Percentiles rank a stretch among this genome's conserved stretches.
phyloP scores from a whole-genome alignment of 2,888 invertebrate species.

The Pyrrhia umbra region DNA sequence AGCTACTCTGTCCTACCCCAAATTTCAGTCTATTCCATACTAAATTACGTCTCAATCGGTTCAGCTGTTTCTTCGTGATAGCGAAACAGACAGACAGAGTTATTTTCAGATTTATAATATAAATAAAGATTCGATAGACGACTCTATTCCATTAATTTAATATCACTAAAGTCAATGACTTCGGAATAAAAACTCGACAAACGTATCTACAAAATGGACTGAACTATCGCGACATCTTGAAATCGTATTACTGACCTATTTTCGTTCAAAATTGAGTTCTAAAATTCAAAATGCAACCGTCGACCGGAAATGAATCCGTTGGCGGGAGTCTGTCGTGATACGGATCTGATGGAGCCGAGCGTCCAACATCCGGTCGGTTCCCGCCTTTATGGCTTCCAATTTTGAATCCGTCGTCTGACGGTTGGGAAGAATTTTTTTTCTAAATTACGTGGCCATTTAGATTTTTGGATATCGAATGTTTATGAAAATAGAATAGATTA shows the following conservation, averaged over 20 bases:
- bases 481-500: constrained; percentile 20
- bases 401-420: constrained; percentile 75
- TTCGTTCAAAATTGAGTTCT: constrained; percentile 77
- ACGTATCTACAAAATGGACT: constrained; percentile 41
- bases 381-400: constrained; percentile 88
- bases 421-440: constrained; percentile 61
- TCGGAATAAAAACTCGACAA: constrained; percentile 4
- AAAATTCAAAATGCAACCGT: constrained; percentile 87
- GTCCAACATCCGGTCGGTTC: constrained; percentile 86
- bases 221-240: constrained; percentile 64
- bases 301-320: constrained; percentile 88
- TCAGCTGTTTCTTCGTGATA: too few relatives aligned
- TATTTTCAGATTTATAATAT: too few relatives aligned
- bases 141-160: not conserved
- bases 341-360: constrained; percentile 87
- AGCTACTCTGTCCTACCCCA: too few relatives aligned
- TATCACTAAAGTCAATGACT: not conserved
- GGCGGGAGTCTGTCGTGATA: constrained; percentile 86
- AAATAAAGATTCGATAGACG: too few relatives aligned
- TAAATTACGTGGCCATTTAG: constrained; percentile 47
- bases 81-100: too few relatives aligned
- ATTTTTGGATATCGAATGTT: constrained; percentile 28
- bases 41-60: too few relatives aligned
- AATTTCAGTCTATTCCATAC: too few relatives aligned
- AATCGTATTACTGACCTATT: constrained; percentile 75